Evolutionary conservation across 2,113 vertebrate species (phyloP), one percentile per base, ranked within the genome.

Genomic region (Echinops telfairi): DNA sequence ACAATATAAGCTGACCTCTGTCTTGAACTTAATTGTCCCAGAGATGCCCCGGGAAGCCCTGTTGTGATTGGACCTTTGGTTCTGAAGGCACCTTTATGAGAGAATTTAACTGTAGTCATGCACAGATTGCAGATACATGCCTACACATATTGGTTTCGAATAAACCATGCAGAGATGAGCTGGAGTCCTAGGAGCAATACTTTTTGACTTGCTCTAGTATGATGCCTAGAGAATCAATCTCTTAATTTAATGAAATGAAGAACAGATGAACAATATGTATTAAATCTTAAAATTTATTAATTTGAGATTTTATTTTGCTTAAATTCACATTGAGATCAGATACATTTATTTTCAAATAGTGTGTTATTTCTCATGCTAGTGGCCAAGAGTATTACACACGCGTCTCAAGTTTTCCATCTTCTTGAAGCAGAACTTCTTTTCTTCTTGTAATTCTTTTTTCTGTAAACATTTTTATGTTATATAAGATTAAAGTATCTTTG

Each of bases 251-350:
- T 83, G 3, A 33, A 71, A 47, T 91, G 43, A 68, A 25, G 27
- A 38, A 62, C 53, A 71, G 43, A 68, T 71, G 25, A 68, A 38
- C 83, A 78, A 83, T 88, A 20, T 78, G 6, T 11, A 68, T 10
- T 40, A 27, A 78, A 83, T 83, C 62, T 66, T 57, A 90, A 84
- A 71, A 82, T 20, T 43, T 92, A 8, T 92, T 57, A 16, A 64
- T 58, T 31, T 88, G 89, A 40, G 22, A 86, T 83, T 71, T 86
- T 83, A 64, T 94, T 92, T 86, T 73, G 5, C 20, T 94, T 80
- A 84, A 79, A n/a, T 96, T 86, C 38, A 47, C 40, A 64, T 93
- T 91, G 40, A 66, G 10, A 89, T 82, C 47, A 71, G 29, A 57
- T 43, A 1, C 40, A 12, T 76, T 40, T 77, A 4, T 36, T 96